Base-by-base conservation (phyloP, 2,113 vertebrate species). In the Egretta garzetta region DNA sequence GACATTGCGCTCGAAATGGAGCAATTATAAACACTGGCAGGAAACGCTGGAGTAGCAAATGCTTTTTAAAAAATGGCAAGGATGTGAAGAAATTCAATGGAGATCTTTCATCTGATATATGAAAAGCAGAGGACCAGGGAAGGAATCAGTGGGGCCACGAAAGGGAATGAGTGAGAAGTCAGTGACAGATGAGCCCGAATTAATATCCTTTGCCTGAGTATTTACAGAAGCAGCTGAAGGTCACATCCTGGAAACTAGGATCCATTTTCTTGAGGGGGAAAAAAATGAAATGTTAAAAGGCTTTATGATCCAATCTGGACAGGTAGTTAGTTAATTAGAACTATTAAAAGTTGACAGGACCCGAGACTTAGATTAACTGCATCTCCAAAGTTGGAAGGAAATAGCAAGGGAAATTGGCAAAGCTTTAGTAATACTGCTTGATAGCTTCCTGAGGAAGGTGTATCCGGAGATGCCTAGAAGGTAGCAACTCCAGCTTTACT, bases 311-410 rank as follows among this genome's bases (percentile, higher is more conserved):
- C 88, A 76, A 74, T 67, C 47, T 87, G 87, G 91, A 93, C 93
- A 97, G 95, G 97, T 62, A 97, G 94, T 88, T 97, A 96, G 90
- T 96, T 97, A 98, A 97, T 98, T 97, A 97, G 83, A 98, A 97
- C 95, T 96, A 97, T 98, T 97, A 97, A 96, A 98, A 97, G 80
- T 93, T 97, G 97, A 98, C 96, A 97, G 85, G 93, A 92, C 75
- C 83, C 24, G 37, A 95, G 97, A 93, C 82, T 76, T 93, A 97
- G 97, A 97, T 97, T 97, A 97, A 98, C 86, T 91, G 74, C 89
- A 89, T 94, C 96, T 95, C 67, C 1, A 37, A 97, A 96, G 76
- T 63, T 67, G 62, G 82, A 96, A 97, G 86, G 80, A 97, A 95
- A 95, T 91, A 71, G 85, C 82, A 90, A 77, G 88, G 96, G 95